phyloP scores from a whole-genome alignment of 2,888 invertebrate genomes.

The Morpho helenor region DNA sequence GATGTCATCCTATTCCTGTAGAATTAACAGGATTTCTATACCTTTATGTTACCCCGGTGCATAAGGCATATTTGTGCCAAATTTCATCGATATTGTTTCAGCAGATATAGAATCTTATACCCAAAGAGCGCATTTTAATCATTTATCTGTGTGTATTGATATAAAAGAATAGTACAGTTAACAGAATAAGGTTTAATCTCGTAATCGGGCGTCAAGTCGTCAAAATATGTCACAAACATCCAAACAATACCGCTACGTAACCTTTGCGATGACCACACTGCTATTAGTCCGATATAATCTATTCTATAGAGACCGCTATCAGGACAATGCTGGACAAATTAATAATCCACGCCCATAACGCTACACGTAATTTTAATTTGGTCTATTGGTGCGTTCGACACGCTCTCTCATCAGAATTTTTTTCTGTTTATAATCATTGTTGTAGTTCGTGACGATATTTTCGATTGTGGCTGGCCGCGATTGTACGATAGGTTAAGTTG shows the following conservation, averaged over 20 bases:
- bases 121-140: too few species aligned
- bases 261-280: conserved; percentile 14
- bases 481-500: conserved; percentile 38
- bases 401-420: conserved; percentile 39
- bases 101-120: too few species aligned
- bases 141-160: too few species aligned
- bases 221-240: conserved; percentile 10
- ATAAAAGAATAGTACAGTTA: too few species aligned
- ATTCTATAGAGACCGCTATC: conserved; percentile 20
- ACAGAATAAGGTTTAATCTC: too few species aligned
- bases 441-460: conserved; percentile 46
- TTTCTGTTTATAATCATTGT: conserved; percentile 57
- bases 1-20: too few species aligned
- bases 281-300: conserved; percentile 16
- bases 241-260: conserved; percentile 8
- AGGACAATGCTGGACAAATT: conserved; percentile 68
- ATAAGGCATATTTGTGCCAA: too few species aligned
- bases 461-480: conserved; percentile 41
- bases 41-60: too few species aligned
- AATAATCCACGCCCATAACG: conserved; percentile 69
- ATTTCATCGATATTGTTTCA: too few species aligned
- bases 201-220: not conserved
- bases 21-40: too few species aligned
- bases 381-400: conserved; percentile 49
- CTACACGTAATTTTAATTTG: conserved; percentile 67